Evolutionary conservation across 1,140 invertebrate species (phyloP).

Genomic region (Dendrolimus punctatus): DNA sequence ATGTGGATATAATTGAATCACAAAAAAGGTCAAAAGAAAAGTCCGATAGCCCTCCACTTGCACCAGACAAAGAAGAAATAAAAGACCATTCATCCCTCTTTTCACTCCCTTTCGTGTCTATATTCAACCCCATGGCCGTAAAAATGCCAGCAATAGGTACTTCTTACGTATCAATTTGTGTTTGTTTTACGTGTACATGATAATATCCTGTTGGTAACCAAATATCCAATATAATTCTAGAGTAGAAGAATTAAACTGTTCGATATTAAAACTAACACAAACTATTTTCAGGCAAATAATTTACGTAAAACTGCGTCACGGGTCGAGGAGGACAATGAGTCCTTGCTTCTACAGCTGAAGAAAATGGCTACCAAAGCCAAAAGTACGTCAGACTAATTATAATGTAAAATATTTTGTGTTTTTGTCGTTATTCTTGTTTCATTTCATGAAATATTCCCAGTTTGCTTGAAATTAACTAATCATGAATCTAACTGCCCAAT

Average conservation of each 20-base stretch:
- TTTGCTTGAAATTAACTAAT: slow-evolving; percentile 7
- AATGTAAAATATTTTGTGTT: slow-evolving; percentile 36
- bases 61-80: slow-evolving; percentile 35
- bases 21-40: slow-evolving; percentile 24
- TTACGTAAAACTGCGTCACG: slow-evolving; percentile 89
- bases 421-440: slow-evolving; percentile 16
- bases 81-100: slow-evolving; percentile 30
- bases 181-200: slow-evolving; percentile 20
- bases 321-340: slow-evolving; percentile 95
- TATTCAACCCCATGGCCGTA: slow-evolving; percentile 64
- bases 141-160: slow-evolving; percentile 68
- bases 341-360: slow-evolving; percentile 91
- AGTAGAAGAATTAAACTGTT: slow-evolving; percentile 6
- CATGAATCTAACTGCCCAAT: slow-evolving; percentile 11
- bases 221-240: slow-evolving; percentile 2
- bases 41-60: slow-evolving; percentile 62
- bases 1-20: slow-evolving; percentile 1
- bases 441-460: slow-evolving; percentile 9
- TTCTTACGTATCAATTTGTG: slow-evolving; percentile 23
- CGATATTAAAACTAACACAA: slow-evolving; percentile 48
- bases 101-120: slow-evolving; percentile 52
- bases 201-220: background rate
- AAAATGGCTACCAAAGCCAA: slow-evolving; percentile 91
- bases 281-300: slow-evolving; percentile 81
- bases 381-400: slow-evolving; percentile 75